Evolutionary conservation across 2,888 invertebrate species (phyloP).

Genomic region (Liodrosophila aerea): DNA sequence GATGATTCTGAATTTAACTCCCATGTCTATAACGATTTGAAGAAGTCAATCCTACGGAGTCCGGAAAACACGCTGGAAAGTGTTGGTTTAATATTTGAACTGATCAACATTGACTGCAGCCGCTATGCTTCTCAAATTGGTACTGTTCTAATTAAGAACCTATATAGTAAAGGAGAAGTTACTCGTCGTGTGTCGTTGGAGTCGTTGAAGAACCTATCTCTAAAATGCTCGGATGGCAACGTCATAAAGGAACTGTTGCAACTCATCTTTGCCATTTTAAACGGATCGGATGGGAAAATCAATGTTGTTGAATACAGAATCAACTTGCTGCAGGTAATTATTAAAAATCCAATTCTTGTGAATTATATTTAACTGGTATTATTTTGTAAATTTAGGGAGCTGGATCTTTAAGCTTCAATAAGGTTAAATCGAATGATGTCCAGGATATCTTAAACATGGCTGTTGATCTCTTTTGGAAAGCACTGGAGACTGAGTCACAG

Average conservation of each 20-base stretch:
- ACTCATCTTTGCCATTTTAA: constrained; percentile 90
- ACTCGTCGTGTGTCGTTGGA: constrained; percentile 89
- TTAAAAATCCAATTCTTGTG: no score
- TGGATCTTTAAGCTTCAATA: constrained; percentile 88
- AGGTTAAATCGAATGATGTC: constrained; percentile 85
- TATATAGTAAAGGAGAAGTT: constrained; percentile 92
- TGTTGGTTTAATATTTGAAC: constrained; percentile 89
- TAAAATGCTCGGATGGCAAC: constrained; percentile 87
- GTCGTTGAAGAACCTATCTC: constrained; percentile 88
- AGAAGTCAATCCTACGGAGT: constrained; percentile 95
- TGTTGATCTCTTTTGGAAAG: constrained; percentile 87
- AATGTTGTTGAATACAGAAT: constrained; percentile 94
- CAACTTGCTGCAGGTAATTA: constrained; percentile 88
- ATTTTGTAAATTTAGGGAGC: constrained; percentile 84
- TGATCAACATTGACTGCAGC: constrained; percentile 89
- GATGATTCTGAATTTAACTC: constrained; percentile 88
- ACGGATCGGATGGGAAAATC: constrained; percentile 95
- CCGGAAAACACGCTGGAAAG: constrained; percentile 94
- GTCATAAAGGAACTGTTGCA: constrained; percentile 88
- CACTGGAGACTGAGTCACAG: constrained; percentile 94
- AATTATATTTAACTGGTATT: neutral
- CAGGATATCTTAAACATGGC: constrained; percentile 86
- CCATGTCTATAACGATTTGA: constrained; percentile 90
- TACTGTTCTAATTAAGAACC: constrained; percentile 90
- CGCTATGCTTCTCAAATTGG: constrained; percentile 90